These are phyloP conservation scores for Nematopogon swammerdamellus DNA, from an alignment of 2,888 invertebrate species.

Conservation along the genomic window DNA sequence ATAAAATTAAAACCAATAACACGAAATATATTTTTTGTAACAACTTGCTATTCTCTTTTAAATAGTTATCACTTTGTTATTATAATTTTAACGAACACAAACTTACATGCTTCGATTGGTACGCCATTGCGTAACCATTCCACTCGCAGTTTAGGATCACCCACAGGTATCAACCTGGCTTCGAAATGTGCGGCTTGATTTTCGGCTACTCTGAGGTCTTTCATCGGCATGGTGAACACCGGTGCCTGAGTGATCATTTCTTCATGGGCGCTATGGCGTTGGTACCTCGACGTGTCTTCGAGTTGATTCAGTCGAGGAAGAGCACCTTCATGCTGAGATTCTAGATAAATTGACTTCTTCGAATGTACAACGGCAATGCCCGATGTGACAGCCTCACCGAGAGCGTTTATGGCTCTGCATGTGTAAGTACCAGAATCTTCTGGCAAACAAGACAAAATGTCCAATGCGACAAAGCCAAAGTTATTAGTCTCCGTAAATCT, in stretches of 20 bases:
- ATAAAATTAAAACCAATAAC: conserved; percentile 8
- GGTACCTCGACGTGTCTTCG: conserved; percentile 75
- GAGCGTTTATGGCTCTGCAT: conserved; percentile 85
- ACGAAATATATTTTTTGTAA: conserved; percentile 4
- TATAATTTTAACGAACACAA: no score
- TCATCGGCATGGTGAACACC: conserved; percentile 88
- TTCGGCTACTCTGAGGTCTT: conserved; percentile 81
- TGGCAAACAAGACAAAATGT: conserved; percentile 92
- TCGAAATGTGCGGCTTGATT: conserved; percentile 94
- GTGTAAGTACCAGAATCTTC: conserved; percentile 97
- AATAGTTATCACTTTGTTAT: conserved; percentile 1
- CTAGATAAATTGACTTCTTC: conserved; percentile 80
- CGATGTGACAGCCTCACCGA: conserved; percentile 92
- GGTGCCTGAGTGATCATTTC: conserved; percentile 84
- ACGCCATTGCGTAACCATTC: conserved; percentile 93
- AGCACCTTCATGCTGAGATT: conserved; percentile 86
- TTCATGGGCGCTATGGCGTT: conserved; percentile 70
- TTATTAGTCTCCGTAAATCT: conserved; percentile 95
- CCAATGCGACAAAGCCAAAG: conserved; percentile 96
- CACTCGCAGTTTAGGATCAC: conserved; percentile 87
- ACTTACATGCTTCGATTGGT: conserved; percentile 82
- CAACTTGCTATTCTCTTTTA: conserved; percentile 1
- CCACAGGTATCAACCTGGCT: conserved; percentile 90
- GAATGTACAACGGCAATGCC: conserved; percentile 82
- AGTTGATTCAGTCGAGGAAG: conserved; percentile 76